Evolutionary conservation across 1,140 invertebrate genomes (phyloP), one percentile per base, ranked within the genome.

Genomic region (Limonius californicus): DNA sequence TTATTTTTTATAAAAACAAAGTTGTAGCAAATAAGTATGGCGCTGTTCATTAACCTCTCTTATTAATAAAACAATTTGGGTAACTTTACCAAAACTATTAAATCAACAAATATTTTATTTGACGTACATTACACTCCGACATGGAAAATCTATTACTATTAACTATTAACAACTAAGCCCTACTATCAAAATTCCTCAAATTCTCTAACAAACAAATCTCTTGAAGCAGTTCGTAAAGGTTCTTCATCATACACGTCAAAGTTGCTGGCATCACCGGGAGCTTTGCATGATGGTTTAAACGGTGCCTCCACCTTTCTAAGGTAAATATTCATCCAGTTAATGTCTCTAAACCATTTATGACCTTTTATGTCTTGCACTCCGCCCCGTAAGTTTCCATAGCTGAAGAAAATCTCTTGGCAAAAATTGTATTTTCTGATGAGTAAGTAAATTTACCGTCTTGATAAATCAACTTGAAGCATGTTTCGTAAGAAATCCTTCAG

Each of bases 401-500:
- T 79, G 19, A 50, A 18, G 19, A 21, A 18, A 27, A n/a, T n/a
- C n/a, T n/a, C n/a, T n/a, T 27, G 23, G 3, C 23, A 27, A 3
- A 9, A 27, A 9, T 27, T 27, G 3, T 9, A 27, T 27, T 27
- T 27, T 27, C 9, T 4, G 9, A 27, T 27, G 3, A 27, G 3
- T 9, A 4, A 4, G 23, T 4, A 27, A 27, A 27, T 18, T 21
- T 68, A 75, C 72, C 97, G 83, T 75, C 94, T 95, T 0, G 88
- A 91, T 4, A 96, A 79, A 78, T 99, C 96, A 0, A 84, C 80
- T 75, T 89, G 93, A 0, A 99, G 80, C 27, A 97, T 80, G 74
- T 95, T 94, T 57, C 86, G 83, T 14, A 98, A 70, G 1, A 99
- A 77, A 78, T 98, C 91, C 71, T 90, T 92, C 47, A 99, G 71